Evolutionary conservation across 92 coral and sea anemone species (phyloP), one percentile per base, ranked within the genome.

Genomic region (Palythoa grandiflora): DNA sequence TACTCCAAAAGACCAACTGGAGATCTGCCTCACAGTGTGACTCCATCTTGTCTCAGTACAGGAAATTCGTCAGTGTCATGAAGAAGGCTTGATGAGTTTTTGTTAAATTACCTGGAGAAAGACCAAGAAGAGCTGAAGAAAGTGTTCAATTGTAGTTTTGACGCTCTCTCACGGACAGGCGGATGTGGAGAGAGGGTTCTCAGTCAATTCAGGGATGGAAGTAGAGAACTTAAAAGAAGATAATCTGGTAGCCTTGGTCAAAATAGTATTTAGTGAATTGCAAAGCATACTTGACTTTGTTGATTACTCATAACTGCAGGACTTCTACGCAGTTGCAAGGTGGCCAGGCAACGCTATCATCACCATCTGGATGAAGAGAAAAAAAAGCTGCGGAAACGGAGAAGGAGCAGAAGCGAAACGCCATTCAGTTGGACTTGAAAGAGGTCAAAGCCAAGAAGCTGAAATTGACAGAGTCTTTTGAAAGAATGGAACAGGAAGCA

Each of bases 161-260:
- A 37, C 79, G 37, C 50, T 75, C 59, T 75, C 79, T 36, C 79
- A 38, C 6, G 79, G 79, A 75, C 79, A 75, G 70, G 53, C 70
- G 15, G 84, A 55, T 61, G 84, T 79, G 10, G 84, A 55, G 84
- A 79, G 84, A 39, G 47, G 84, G 50, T 79, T 79, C 70, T 79
- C 84, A 55, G n/a, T 79, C 48, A 79, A n/a, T 35, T 13, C 65
- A 1, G 65, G 15, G 37, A 50, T 50, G 65, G 83, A 8, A 48
- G 15, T 47, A 40, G 79, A 75, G 37, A 75, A 75, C 15, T 75
- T 75, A 59, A 47, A 84, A 20, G 91, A 78, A 52, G 78, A 59
- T 68, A 91, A 91, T 70, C 89, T 88, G 77, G 10, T 81, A 37
- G 68, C 86, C 35, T 91, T 88, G 94, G 28, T 28, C 28, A 84